Evolutionary conservation across 2,113 vertebrate genomes (phyloP).

Genomic region (Dryoscopus gambensis): DNA sequence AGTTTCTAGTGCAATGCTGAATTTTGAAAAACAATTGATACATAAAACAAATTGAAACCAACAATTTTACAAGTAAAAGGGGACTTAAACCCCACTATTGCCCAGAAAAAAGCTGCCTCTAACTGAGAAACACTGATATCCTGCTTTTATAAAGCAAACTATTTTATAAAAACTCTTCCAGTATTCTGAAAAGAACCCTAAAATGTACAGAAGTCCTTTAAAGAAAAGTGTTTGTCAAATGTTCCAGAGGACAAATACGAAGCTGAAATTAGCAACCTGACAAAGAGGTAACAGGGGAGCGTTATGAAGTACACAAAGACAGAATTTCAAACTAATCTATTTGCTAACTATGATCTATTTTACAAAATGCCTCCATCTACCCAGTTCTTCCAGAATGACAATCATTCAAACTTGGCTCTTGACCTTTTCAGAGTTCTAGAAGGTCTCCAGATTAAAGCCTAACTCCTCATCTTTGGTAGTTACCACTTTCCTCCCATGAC

Average conservation of each 20-base stretch:
- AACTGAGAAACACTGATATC: not conserved
- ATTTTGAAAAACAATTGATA: not conserved
- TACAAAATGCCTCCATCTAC: not conserved
- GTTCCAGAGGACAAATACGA: not conserved
- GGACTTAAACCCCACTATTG: not conserved
- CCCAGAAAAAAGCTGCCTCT: not conserved
- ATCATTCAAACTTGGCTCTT: not conserved
- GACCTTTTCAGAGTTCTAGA: not conserved
- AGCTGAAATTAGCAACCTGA: not conserved
- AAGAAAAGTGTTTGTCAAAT: not conserved
- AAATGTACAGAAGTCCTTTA: not conserved
- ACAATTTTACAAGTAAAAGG: not conserved
- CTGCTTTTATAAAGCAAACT: not conserved
- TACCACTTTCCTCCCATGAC: not conserved
- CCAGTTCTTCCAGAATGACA: not conserved
- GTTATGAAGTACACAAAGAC: accelerated
- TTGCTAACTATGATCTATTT: not conserved
- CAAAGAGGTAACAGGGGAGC: not conserved
- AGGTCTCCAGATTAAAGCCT: not conserved
- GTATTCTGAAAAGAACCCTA: not conserved
- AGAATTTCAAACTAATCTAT: not conserved
- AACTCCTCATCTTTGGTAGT: not conserved
- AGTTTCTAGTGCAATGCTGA: not conserved
- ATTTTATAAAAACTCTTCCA: not conserved
- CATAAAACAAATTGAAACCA: not conserved